A percentile compares a stretch with the other conserved stretches of the same genome.
These are phyloP conservation scores for Phataginus tricuspis DNA, from an alignment of 2,797 vertebrate species.

Conservation along the genomic window DNA sequence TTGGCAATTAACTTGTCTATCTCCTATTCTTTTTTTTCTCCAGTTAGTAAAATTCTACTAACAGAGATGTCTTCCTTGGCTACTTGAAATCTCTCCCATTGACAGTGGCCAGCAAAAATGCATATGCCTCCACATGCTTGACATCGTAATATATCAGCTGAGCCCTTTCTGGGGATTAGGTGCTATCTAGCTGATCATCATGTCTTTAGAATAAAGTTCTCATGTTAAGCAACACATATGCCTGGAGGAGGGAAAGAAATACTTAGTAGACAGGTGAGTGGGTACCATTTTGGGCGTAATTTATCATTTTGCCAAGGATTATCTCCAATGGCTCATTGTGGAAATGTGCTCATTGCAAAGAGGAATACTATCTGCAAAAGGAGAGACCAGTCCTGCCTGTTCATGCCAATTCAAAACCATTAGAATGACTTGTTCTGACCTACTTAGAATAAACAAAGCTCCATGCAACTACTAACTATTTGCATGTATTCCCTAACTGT, in stretches of 20 bases:
- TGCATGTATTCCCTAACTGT: background rate
- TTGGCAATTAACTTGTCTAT: background rate
- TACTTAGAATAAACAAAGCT: constrained; percentile 47
- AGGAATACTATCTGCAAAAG: background rate
- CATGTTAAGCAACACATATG: background rate
- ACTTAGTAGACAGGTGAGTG: background rate
- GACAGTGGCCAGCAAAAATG: background rate
- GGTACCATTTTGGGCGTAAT: background rate
- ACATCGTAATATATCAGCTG: background rate
- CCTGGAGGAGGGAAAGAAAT: background rate
- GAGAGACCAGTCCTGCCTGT: background rate
- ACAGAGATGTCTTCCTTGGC: background rate
- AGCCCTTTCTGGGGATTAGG: background rate
- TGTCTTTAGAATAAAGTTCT: constrained; percentile 38
- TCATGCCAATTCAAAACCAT: constrained; percentile 31
- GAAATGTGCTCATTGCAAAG: constrained; percentile 33
- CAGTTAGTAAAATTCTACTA: constrained; percentile 36
- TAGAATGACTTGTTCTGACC: constrained; percentile 53
- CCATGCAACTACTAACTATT: constrained; percentile 23
- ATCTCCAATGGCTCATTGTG: constrained; percentile 5
- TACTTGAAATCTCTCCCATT: background rate
- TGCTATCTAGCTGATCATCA: background rate
- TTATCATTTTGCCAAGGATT: constrained; percentile 26
- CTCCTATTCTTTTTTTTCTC: background rate
- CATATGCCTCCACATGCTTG: background rate